phyloP scores from a whole-genome alignment of 2,888 invertebrate genomes.

The Ichneumoninae sp. region DNA sequence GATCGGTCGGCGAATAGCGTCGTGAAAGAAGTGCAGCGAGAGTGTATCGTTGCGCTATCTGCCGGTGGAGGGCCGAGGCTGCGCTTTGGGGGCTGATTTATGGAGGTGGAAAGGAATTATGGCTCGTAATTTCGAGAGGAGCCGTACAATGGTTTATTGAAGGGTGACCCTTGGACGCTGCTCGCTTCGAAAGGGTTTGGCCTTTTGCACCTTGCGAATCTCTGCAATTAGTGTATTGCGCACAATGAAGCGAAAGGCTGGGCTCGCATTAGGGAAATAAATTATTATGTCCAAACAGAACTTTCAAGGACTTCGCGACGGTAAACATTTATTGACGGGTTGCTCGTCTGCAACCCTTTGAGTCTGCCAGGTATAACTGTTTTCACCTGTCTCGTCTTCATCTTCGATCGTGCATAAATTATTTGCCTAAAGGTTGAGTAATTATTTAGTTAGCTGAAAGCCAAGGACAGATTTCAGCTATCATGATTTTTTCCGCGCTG shows the following conservation, averaged over 20 bases:
- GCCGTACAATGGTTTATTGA: slow-evolving; percentile 34
- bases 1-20: slow-evolving; percentile 11
- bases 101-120: slow-evolving; percentile 58
- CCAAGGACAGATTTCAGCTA: neutral
- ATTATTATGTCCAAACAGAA: slow-evolving; percentile 41
- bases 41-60: slow-evolving; percentile 50
- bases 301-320: neutral
- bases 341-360: slow-evolving; percentile 40
- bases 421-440: neutral
- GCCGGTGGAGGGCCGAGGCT: slow-evolving; percentile 30
- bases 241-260: slow-evolving; percentile 37
- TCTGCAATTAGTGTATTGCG: slow-evolving; percentile 40
- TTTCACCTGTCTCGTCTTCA: slow-evolving; percentile 1
- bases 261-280: slow-evolving; percentile 38
- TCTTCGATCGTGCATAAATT: neutral
- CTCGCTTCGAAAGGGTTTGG: slow-evolving; percentile 45
- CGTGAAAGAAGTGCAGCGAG: slow-evolving; percentile 18
- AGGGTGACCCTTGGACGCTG: slow-evolving; percentile 34
- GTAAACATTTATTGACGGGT: slow-evolving; percentile 4
- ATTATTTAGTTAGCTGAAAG: neutral
- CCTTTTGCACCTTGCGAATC: slow-evolving; percentile 61
- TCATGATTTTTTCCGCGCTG: slow-evolving; percentile 67
- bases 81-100: slow-evolving; percentile 56
- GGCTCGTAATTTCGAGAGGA: slow-evolving; percentile 50
- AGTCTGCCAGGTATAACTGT: slow-evolving; percentile 39